Evolutionary conservation across 2,888 invertebrate species (phyloP), one percentile per base, ranked within the genome.

Genomic region (Lymantria monacha): DNA sequence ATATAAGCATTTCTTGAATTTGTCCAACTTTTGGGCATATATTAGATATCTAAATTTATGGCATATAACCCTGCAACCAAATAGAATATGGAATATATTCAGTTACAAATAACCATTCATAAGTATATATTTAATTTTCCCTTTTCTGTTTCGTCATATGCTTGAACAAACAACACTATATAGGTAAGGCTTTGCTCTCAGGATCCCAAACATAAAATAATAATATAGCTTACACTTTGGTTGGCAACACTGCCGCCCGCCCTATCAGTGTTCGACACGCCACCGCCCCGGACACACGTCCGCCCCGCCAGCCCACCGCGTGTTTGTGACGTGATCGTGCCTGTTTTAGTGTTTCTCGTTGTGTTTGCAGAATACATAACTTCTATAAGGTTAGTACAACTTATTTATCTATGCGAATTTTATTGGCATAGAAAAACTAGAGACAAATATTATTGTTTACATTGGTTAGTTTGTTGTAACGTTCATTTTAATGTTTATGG

Each of bases 231-330:
- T 46, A 58, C 61, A 58, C 63, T 59, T 55, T 53, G 48, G 54
- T 66, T 68, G 61, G 72, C 73, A 67, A 69, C 63, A 63, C 55
- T 22, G 49, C 78, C 77, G 77, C 79, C 76, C 83, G 79, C 80
- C 76, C 79, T 70, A 70, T 69, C 83, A 85, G 85, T 85, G 51
- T 59, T 67, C 66, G 63, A 53, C 62, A 58, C 68, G 75, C 59
- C 72, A 76, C 69, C 76, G 79, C 64, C 63, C 61, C 56, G 76
- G 69, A 59, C 76, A 81, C 83, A 81, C 86, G 87, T 73, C 69
- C 57, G 53, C 60, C 65, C 51, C 72, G 15, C 43, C 48, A 30
- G 74, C 75, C 75, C 74, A 74, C 74, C 80, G 78, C 80, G 80
- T 70, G 72, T 75, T 70, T 61, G 69, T 74, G 61, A 45, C 57